phyloP scores from a whole-genome alignment of 2,113 vertebrate species.

The Ivindomyrus marchei region DNA sequence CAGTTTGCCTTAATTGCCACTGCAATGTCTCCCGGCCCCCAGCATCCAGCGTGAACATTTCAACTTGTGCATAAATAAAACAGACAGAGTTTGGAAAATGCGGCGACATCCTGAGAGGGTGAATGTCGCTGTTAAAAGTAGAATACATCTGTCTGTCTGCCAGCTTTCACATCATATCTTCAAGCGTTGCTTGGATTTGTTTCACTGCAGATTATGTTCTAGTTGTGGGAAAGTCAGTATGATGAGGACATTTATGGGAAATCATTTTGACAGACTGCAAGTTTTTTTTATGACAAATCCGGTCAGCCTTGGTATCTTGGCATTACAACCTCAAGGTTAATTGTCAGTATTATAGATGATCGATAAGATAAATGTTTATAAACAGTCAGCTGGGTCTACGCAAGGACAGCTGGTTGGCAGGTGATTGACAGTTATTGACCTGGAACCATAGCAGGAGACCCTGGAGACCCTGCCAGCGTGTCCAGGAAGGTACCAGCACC shows the following conservation, averaged over 20 bases:
- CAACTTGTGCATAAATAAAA: slow-evolving; percentile 13
- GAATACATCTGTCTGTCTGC: not conserved
- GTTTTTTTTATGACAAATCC: not conserved
- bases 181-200: not conserved
- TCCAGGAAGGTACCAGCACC: not conserved
- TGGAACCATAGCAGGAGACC: not conserved
- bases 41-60: not conserved
- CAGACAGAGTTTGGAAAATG: not conserved
- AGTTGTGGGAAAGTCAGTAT: not conserved
- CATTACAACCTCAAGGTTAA: not conserved
- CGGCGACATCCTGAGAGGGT: not conserved
- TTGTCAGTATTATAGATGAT: not conserved
- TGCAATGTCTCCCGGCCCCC: not conserved
- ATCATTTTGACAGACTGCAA: not conserved
- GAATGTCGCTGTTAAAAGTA: not conserved
- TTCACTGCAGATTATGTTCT: not conserved
- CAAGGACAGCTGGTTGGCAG: not conserved
- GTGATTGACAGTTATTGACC: not conserved
- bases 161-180: not conserved
- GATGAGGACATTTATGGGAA: not conserved
- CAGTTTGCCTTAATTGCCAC: slow-evolving; percentile 1
- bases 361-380: not conserved
- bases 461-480: not conserved
- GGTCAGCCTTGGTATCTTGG: not conserved
- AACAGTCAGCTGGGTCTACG: not conserved